Evolutionary conservation across 1,140 invertebrate genomes (phyloP).

Genomic region (honey bee (Apis mellifera)): DNA sequence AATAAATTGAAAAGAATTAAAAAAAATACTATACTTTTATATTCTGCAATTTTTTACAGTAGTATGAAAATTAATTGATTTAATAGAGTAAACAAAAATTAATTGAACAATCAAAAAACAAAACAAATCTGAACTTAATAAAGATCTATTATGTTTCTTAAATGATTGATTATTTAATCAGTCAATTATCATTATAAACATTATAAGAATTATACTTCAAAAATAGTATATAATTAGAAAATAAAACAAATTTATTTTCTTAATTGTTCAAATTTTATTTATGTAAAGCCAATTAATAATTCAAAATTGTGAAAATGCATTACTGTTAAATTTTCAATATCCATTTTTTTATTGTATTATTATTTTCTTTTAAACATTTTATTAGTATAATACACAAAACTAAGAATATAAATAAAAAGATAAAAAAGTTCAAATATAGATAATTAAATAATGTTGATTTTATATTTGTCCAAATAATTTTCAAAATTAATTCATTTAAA

Average conservation of each 20-base stretch:
- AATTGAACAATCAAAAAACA: neutral
- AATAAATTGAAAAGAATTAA: too few relatives aligned
- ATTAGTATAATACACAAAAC: too few relatives aligned
- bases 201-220: neutral
- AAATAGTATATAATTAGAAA: neutral
- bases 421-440: too few relatives aligned
- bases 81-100: neutral
- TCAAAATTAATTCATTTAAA: neutral
- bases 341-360: neutral
- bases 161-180: slow-evolving; percentile 10
- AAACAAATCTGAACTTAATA: neutral
- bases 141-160: neutral
- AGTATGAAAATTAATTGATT: neutral
- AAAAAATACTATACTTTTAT: too few relatives aligned
- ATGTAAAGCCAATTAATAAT: neutral
- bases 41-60: too few relatives aligned
- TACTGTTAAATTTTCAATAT: neutral
- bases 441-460: neutral
- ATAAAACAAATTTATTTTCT: neutral
- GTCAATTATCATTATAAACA: slow-evolving; percentile 2
- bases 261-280: neutral
- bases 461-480: neutral
- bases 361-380: too few relatives aligned
- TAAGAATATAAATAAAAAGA: too few relatives aligned
- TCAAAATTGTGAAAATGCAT: neutral